A percentile compares a stretch with the other conserved stretches of the same genome.
phyloP scores from a whole-genome alignment of 2,797 vertebrate genomes.

The Megalops cyprinoides region DNA sequence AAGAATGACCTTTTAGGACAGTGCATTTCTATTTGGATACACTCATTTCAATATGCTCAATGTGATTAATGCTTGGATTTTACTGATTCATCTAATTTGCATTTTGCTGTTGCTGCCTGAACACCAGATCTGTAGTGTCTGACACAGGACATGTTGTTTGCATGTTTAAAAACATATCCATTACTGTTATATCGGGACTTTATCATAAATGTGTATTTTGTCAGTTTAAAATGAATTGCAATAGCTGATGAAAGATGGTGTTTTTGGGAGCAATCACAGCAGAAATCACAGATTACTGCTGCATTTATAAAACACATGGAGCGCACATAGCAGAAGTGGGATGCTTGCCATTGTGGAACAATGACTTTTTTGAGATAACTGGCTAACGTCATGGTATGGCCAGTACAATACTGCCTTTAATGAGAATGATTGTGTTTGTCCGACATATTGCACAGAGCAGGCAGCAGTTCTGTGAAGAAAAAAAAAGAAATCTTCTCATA shows the following conservation, averaged over 20 bases:
- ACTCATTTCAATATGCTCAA: no score
- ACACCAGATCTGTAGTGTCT: no score
- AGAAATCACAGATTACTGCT: background rate
- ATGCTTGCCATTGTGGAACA: slow-evolving; percentile 9
- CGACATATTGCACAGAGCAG: slow-evolving; percentile 51
- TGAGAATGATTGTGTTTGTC: slow-evolving; percentile 37
- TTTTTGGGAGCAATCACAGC: background rate
- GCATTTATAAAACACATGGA: background rate
- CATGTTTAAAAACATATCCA: no score
- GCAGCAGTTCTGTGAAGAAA: slow-evolving; percentile 61
- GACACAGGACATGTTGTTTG: no score
- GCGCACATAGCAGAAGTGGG: background rate
- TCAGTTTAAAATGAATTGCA: background rate
- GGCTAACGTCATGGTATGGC: slow-evolving; percentile 19
- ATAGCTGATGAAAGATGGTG: background rate
- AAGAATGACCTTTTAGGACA: no score
- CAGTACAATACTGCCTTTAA: slow-evolving; percentile 10
- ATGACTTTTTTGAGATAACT: slow-evolving; percentile 24
- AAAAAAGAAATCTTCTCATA: slow-evolving; percentile 70
- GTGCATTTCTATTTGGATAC: no score
- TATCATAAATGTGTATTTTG: no score
- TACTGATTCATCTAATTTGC: no score
- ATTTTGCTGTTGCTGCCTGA: no score
- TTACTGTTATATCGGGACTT: no score
- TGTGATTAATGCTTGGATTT: no score